Percentiles rank a stretch among this genome's conserved stretches.
Evolutionary conservation across 30 jellyfish, hydroid and myxozoan genomes (phyloP).

Genomic region (Aurelia coerulea): DNA sequence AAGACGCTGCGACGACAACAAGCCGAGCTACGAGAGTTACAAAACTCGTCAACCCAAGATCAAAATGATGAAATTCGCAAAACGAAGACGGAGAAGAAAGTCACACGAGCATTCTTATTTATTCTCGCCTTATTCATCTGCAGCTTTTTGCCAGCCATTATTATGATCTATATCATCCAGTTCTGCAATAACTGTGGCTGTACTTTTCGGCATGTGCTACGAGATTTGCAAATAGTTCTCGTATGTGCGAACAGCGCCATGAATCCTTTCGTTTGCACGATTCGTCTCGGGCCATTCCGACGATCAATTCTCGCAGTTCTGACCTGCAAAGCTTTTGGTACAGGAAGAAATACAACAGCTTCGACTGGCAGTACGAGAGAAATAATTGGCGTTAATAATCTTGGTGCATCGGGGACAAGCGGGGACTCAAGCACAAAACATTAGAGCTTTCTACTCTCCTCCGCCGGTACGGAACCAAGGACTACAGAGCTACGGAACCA

Average conservation of each 20-base stretch:
- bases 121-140: slow-evolving; percentile 64
- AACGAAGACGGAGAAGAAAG: slow-evolving; percentile 61
- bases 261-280: slow-evolving; percentile 80
- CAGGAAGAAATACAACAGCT: no score
- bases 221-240: slow-evolving; percentile 70
- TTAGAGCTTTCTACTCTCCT: no score
- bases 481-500: no score
- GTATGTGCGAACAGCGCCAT: slow-evolving; percentile 75
- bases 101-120: slow-evolving; percentile 69
- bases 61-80: slow-evolving; percentile 28
- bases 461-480: no score
- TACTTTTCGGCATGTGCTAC: slow-evolving; percentile 62
- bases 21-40: slow-evolving; percentile 14
- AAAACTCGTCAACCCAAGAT: background rate
- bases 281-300: slow-evolving; percentile 70
- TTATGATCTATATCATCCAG: slow-evolving; percentile 76
- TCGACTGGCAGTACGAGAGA: no score
- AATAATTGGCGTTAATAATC: no score
- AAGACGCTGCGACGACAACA: slow-evolving; percentile 30
- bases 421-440: no score
- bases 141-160: slow-evolving; percentile 76
- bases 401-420: no score
- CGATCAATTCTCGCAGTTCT: slow-evolving; percentile 38
- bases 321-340: background rate
- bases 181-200: slow-evolving; percentile 73